Conservation (phyloP, 2,797 vertebrate genomes). For the Lagodon rhomboides region DNA sequence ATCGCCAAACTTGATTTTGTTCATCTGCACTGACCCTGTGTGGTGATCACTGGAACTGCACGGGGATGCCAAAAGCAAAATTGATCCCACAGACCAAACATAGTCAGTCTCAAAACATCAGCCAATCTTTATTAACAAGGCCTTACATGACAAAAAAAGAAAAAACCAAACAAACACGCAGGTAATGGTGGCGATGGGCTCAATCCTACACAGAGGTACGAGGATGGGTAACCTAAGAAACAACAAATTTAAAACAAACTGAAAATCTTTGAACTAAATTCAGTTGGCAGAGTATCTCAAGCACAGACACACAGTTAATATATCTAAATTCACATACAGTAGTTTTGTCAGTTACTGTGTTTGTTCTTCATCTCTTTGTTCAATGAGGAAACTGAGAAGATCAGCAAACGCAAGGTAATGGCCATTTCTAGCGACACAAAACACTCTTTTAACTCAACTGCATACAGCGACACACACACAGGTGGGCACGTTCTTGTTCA, state of each 20-base stretch:
- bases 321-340: constrained; percentile 16
- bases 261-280: not conserved
- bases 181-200: constrained; percentile 20
- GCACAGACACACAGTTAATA: constrained; percentile 23
- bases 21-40: constrained; percentile 44
- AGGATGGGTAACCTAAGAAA: constrained; percentile 1
- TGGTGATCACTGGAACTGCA: constrained; percentile 39
- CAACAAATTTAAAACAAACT: constrained; percentile 29
- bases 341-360: not conserved
- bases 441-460: constrained; percentile 12
- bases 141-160: constrained; percentile 57
- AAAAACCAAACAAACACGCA: constrained; percentile 31
- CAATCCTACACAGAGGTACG: constrained; percentile 20
- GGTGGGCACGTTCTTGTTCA: constrained; percentile 30
- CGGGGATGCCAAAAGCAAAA: not conserved
- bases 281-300: constrained; percentile 25
- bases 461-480: constrained; percentile 29
- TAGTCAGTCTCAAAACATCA: constrained; percentile 66
- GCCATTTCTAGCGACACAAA: constrained; percentile 20
- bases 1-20: not conserved
- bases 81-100: not conserved
- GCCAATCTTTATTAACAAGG: constrained; percentile 83
- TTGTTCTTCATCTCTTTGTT: constrained; percentile 8
- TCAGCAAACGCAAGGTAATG: not conserved
- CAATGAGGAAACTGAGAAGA: constrained; percentile 9